Evolutionary conservation across 2,797 vertebrate species (phyloP), one percentile per base, ranked within the genome.

Genomic region (Accipiter minullus): DNA sequence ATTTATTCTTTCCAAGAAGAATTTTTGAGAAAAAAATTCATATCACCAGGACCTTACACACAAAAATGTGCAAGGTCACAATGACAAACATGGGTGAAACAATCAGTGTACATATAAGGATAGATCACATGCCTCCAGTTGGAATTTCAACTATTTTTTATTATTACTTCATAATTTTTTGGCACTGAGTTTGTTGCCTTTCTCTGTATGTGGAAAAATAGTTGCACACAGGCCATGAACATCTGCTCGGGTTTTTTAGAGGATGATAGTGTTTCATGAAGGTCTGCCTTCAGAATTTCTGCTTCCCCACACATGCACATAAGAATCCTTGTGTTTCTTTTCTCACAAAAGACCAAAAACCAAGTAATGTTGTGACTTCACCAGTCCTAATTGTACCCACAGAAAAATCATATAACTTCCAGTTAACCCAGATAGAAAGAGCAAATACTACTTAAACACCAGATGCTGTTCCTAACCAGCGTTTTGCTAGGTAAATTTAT

Each of bases 121-220:
- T 9, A 72, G n/a, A 86, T 88, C 76, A 84, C 38, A 80, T 85
- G 59, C 38, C 36, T 64, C 29, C 42, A 44, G 79, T 8, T 67
- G 83, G 94, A 96, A 96, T 93, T 96, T 62, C 2, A 1, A 80
- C 26, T 92, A 59, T 91, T 91, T 80, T 88, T 82, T 67, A 84
- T 92, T 81, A 86, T 68, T 89, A 58, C 62, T 90, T 60, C 67
- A 69, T 94, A 77, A 66, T 74, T 86, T 93, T 74, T 68, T 90
- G 77, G 53, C 64, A 56, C 47, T 0, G 17, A 89, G 56, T 82
- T 69, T 36, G 0, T 68, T 79, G 87, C 84, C 29, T 94, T 86
- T 79, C 60, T 85, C 74, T 86, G 53, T 74, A 80, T 86, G 92
- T 7, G 9, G 90, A 92, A 91, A 96, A 95, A 83, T 47, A 93